Evolutionary conservation across 2,113 vertebrate species (phyloP).

Genomic region (Strigops habroptila): DNA sequence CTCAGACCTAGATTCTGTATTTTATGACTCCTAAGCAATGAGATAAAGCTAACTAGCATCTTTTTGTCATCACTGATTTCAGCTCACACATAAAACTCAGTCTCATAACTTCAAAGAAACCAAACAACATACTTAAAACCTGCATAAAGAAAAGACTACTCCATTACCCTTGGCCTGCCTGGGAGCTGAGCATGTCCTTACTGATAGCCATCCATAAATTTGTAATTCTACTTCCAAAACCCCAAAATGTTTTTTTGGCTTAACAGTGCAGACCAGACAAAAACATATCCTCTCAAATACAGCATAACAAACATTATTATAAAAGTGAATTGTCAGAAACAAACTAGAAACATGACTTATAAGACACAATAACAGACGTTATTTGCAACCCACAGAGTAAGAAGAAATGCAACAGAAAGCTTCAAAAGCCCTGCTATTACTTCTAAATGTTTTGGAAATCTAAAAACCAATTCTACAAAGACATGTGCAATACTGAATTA

Average conservation of each 20-base stretch:
- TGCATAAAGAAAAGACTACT: not conserved
- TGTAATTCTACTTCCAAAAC: not conserved
- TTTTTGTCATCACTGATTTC: not conserved
- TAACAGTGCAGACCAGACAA: not conserved
- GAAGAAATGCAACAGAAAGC: not conserved
- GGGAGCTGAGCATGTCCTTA: not conserved
- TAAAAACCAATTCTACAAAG: not conserved
- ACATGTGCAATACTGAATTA: not conserved
- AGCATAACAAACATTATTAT: not conserved
- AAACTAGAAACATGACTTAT: not conserved
- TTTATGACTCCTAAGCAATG: not conserved
- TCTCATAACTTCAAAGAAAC: not conserved
- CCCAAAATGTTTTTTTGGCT: not conserved
- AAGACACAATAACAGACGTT: not conserved
- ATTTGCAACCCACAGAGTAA: not conserved
- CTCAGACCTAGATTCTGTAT: not conserved
- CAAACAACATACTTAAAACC: not conserved
- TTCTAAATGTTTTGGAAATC: not conserved
- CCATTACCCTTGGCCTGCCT: not conserved
- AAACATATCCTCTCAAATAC: not conserved
- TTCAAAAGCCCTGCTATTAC: not conserved
- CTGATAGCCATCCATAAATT: not conserved
- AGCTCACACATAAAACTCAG: not conserved
- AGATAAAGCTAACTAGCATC: not conserved
- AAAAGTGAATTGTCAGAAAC: not conserved